Base-by-base conservation (phyloP, 2,797 vertebrate genomes). In the Crax fasciolata region DNA sequence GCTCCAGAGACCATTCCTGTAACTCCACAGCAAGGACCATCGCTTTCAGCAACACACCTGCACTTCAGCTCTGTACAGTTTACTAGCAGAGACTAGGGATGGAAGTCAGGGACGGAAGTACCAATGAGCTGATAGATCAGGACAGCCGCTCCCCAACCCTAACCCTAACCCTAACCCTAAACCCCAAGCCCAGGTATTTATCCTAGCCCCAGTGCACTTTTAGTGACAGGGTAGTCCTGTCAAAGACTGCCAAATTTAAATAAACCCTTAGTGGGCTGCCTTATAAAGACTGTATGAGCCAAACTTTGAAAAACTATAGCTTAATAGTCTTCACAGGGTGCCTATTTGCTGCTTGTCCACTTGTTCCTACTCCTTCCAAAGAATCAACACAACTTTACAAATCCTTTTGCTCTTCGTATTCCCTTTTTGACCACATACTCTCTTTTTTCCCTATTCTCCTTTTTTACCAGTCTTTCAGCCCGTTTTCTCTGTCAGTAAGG, bases 21-120 rank as follows among this genome's bases (percentile, higher is more conserved):
- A 28, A 58, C 6, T 11, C 4, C 2, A 46, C 24, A 54, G 20
- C 32, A 32, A 25, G 2, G 73, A 14, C n/a, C 30, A 25, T 21
- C 1, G 1, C 48, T 10, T 30, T 27, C 1, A 1, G 58, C 7
- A 24, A 59, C 10, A 1, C 18, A 24, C 51, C 30, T 2, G 1
- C 4, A 27, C 39, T 38, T 39, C 8, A 2, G 44, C 38, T 44
- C 52, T 35, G 39, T 8, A 13, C 11, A 41, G 72, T 25, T 32
- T 13, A 13, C 25, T 18, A 7, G 1, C 24, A 23, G 35, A 28
- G 72, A 51, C 8, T 6, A 35, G 35, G 35, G 35, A 35, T 35
- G 35, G 35, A 25, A 28, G 54, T 11, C 4, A 0, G 46, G 13
- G 41, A 54, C 11, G 12, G 13, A 61, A 38, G 28, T 5, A 18